phyloP scores from a whole-genome alignment of 2,113 vertebrate species.

The Ceyx cyanopectus region DNA sequence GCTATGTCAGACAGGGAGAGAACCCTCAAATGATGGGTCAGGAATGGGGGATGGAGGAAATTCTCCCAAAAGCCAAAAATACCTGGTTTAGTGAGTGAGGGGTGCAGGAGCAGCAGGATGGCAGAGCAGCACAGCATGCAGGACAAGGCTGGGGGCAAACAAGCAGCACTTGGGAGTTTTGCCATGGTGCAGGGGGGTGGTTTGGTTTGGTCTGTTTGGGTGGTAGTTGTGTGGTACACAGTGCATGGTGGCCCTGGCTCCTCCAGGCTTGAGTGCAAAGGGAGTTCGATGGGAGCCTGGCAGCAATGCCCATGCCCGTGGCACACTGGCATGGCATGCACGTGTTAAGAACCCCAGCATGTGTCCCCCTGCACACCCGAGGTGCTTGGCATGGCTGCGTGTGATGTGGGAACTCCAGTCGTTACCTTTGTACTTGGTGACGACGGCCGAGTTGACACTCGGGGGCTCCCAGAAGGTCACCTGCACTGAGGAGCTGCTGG shows the following conservation, averaged over 20 bases:
- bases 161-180: neutral
- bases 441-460: constrained; percentile 85
- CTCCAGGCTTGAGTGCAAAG: neutral
- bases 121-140: neutral
- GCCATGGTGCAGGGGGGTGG: neutral
- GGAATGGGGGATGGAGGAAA: neutral
- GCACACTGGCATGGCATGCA: rapidly evolving
- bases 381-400: neutral
- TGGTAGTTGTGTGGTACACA: neutral
- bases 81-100: neutral
- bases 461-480: constrained; percentile 89
- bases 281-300: neutral
- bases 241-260: neutral
- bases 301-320: neutral
- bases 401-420: rapidly evolving
- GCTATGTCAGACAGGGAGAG: neutral
- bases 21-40: neutral
- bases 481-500: constrained; percentile 84
- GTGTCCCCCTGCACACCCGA: neutral
- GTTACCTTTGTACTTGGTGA: constrained; percentile 92
- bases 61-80: neutral
- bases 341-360: rapidly evolving
- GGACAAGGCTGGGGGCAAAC: neutral
- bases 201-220: neutral
- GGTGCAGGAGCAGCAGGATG: neutral